A percentile compares a stretch with the other conserved stretches of the same genome.
Evolutionary conservation across 2,888 invertebrate species (phyloP).

Genomic region (Rhimphoctona megacephalus): DNA sequence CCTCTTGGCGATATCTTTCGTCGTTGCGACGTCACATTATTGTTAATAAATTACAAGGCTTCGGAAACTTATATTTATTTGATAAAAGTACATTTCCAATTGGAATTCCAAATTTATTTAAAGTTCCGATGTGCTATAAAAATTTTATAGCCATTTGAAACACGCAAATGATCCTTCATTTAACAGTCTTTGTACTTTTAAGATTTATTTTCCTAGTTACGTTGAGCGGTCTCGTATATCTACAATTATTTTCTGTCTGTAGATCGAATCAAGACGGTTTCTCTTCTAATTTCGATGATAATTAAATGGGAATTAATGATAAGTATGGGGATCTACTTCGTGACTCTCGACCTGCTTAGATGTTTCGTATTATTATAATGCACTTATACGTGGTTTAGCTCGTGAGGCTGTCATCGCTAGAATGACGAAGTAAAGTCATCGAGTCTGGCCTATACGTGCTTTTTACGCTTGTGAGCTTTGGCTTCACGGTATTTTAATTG

Average conservation of each 20-base stretch:
- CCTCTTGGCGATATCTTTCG: neutral
- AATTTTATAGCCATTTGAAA: neutral
- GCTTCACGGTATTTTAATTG: constrained; percentile 73
- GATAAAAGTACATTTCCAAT: neutral
- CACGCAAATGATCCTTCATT: no score
- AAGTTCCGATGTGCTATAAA: neutral
- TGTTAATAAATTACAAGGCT: neutral
- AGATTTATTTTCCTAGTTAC: neutral
- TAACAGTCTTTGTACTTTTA: no score
- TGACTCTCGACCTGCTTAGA: constrained; percentile 44
- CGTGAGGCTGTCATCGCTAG: constrained; percentile 6
- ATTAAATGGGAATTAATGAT: constrained; percentile 28
- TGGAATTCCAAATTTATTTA: neutral
- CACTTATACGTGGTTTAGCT: constrained; percentile 21
- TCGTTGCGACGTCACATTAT: neutral
- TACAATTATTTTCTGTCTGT: neutral
- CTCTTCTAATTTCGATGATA: neutral
- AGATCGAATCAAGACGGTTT: neutral
- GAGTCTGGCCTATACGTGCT: constrained; percentile 19
- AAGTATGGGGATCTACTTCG: constrained; percentile 9
- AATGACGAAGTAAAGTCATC: constrained; percentile 64
- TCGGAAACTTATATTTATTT: neutral
- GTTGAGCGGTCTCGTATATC: neutral
- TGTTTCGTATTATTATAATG: constrained; percentile 45
- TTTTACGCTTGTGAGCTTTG: neutral